Evolutionary conservation across 2,797 vertebrate genomes (phyloP), one percentile per base, ranked within the genome.

Genomic region (Muraenolepis orangiensis): DNA sequence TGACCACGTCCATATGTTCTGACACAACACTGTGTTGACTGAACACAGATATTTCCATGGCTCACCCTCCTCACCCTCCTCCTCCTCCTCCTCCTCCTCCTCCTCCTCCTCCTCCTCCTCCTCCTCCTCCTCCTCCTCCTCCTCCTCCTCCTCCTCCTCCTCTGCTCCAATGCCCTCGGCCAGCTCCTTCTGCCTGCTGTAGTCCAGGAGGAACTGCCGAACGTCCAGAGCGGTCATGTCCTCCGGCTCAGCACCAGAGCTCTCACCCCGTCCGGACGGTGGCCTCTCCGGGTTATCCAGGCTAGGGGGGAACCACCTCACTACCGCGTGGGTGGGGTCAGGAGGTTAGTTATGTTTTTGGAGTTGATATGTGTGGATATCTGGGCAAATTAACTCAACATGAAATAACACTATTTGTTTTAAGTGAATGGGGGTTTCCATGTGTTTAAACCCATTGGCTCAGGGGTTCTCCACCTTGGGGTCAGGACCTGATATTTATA

Each of bases 101-200:
- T 51, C 13, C 13, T 51, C 18, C 18, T 51, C 42, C 42, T 51
- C 42, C 42, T 20, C 42, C 42, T 46, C 1, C 14, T 42, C 3
- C 46, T 51, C 46, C 46, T 51, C 46, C 46, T 51, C 4, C 18
- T 57, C 16, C 16, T 46, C 20, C 20, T n/a, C 46, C 46, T 57
- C n/a, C 57, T 64, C 85, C 12, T 86, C 87, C 0, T 80, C 87
- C 3, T 91, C 86, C 0, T 86, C 91, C 0, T 87, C 71, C n/a
- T 95, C 95, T 0, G 88, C 85, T 30, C 95, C 81, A 26, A 94
- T 78, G 6, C 96, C 96, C 77, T 95, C 94, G 10, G 97, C 94
- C 0, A 97, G 84, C 71, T 91, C 91, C 84, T 95, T 96, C 89
- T 97, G 94, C 64, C 88, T 94, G 70, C 90, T 10, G 42, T 96